Percentiles rank a stretch among this genome's conserved stretches.
phyloP scores from a whole-genome alignment of 2,797 vertebrate species.

The Characodon lateralis region DNA sequence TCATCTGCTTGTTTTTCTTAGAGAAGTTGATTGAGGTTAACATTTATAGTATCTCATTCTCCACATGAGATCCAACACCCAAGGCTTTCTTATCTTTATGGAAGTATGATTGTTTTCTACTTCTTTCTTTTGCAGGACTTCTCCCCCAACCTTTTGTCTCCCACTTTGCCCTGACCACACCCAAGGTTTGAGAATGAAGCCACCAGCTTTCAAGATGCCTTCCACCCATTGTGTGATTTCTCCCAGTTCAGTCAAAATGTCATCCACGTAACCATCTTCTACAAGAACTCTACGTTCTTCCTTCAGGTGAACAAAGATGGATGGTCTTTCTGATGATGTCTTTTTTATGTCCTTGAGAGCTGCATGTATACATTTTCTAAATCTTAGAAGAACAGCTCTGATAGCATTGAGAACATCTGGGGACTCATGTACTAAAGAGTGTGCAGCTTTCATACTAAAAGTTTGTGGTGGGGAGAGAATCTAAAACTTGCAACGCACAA shows the following conservation, averaged over 20 bases:
- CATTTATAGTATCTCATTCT: neutral
- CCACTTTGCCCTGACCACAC: constrained; percentile 18
- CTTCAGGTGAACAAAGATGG: neutral
- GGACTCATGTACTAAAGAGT: too few relatives aligned
- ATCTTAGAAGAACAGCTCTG: too few relatives aligned
- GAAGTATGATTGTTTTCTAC: neutral
- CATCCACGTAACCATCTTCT: constrained; percentile 20
- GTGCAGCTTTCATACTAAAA: too few relatives aligned
- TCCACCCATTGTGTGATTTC: neutral
- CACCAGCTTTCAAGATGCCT: constrained; percentile 10
- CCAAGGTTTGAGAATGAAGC: constrained; percentile 23
- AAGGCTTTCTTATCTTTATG: constrained; percentile 18
- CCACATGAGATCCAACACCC: neutral
- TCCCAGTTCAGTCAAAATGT: neutral
- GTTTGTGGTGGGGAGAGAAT: too few relatives aligned
- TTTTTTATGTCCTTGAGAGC: neutral
- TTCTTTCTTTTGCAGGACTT: too few relatives aligned
- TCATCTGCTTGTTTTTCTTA: constrained; percentile 9
- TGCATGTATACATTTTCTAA: too few relatives aligned
- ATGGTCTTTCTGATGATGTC: constrained; percentile 11
- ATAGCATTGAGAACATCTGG: neutral
- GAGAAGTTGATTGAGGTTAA: constrained; percentile 24
- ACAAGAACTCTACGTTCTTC: constrained; percentile 1
- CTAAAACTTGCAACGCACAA: too few relatives aligned
- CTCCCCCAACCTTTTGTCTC: neutral